phyloP scores from a whole-genome alignment of 2,797 vertebrate genomes.

The Lophotriccus pileatus region DNA sequence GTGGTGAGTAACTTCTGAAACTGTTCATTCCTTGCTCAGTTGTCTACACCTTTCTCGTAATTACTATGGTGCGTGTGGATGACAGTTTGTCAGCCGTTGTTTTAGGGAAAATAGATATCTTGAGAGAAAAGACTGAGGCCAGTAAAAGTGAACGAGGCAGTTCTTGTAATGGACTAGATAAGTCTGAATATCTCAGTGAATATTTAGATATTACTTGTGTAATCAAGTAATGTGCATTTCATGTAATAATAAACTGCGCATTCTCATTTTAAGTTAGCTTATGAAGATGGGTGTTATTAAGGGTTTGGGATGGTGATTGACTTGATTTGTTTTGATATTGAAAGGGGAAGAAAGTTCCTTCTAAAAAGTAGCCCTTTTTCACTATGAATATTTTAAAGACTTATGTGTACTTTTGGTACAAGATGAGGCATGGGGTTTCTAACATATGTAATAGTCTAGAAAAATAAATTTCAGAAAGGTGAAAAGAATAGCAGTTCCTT shows the following conservation, averaged over 20 bases:
- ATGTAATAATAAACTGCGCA: background rate
- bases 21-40: conserved; percentile 48
- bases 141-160: background rate
- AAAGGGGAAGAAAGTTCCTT: background rate
- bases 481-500: background rate
- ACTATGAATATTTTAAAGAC: background rate
- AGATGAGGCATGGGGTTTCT: background rate
- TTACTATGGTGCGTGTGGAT: background rate
- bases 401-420: background rate
- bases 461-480: background rate
- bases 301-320: background rate
- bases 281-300: background rate
- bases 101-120: background rate
- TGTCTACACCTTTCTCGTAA: conserved; percentile 15
- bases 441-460: background rate
- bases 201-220: background rate
- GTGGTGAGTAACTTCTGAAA: conserved; percentile 84
- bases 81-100: background rate
- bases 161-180: background rate
- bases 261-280: background rate
- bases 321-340: background rate
- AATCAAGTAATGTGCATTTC: background rate
- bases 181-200: background rate
- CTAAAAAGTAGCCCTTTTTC: background rate
- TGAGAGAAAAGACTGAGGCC: background rate